Evolutionary conservation across 2,113 vertebrate genomes (phyloP).

Genomic region (Butastur rufipennis): DNA sequence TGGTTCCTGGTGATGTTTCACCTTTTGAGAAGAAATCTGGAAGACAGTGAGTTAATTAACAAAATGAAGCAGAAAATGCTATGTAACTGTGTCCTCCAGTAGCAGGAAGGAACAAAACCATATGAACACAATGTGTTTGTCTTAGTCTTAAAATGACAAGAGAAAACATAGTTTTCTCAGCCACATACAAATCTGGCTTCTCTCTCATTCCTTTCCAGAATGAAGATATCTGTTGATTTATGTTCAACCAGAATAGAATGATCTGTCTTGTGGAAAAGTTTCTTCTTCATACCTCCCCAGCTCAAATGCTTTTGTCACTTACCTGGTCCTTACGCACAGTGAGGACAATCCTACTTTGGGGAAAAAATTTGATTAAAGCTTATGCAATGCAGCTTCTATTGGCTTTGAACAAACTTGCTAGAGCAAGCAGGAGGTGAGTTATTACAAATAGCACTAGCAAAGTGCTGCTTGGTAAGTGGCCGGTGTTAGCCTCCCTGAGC

Average conservation of each 20-base stretch:
- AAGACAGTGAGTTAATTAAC: background rate
- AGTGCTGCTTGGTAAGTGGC: background rate
- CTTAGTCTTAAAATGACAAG: background rate
- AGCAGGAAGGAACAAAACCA: background rate
- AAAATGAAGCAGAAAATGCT: background rate
- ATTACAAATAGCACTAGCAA: background rate
- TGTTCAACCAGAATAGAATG: background rate
- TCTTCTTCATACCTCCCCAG: background rate
- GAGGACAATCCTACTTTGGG: background rate
- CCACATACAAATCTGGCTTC: background rate
- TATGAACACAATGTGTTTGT: background rate
- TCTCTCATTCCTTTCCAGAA: background rate
- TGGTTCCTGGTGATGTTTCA: background rate
- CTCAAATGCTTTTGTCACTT: background rate
- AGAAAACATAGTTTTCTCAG: background rate
- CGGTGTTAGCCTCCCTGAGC: background rate
- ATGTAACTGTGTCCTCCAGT: background rate
- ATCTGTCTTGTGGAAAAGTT: background rate
- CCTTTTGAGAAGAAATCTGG: background rate
- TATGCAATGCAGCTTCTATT: background rate
- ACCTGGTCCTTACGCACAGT: rapidly evolving
- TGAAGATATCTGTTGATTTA: background rate
- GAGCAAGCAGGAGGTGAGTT: background rate
- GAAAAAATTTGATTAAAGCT: background rate
- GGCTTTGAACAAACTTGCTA: background rate